phyloP scores from a whole-genome alignment of 2,797 vertebrate species.

The Coregonus ussuriensis region DNA sequence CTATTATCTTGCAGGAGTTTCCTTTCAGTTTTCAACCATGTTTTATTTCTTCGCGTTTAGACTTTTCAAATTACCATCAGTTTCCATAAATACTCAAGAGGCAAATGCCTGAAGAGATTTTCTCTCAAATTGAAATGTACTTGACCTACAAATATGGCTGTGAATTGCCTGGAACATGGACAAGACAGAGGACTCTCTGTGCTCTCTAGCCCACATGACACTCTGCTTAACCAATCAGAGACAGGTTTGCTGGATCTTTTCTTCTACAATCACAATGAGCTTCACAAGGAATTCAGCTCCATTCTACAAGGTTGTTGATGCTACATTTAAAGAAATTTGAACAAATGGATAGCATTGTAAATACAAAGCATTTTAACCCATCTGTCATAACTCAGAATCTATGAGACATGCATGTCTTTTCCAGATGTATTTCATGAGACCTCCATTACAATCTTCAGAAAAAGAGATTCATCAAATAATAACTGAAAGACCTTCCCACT shows the following conservation, averaged over 20 bases:
- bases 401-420: neutral
- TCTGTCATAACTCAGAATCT: neutral
- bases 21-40: conserved; percentile 43
- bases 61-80: conserved; percentile 47
- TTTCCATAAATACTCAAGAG: conserved; percentile 47
- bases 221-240: conserved; percentile 16
- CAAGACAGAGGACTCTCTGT: conserved; percentile 10
- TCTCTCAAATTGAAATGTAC: conserved; percentile 16
- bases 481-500: conserved; percentile 28
- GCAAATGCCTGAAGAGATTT: conserved; percentile 43
- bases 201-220: conserved; percentile 14
- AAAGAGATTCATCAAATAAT: conserved; percentile 36
- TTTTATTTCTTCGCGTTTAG: conserved; percentile 44
- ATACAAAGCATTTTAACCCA: neutral
- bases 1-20: conserved; percentile 65
- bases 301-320: neutral
- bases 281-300: conserved; percentile 5
- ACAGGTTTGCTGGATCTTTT: neutral
- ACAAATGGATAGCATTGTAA: neutral
- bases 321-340: neutral
- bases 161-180: neutral
- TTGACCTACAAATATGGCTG: conserved; percentile 23
- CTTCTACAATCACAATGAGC: neutral
- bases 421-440: neutral
- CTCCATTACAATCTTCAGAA: conserved; percentile 11